Percentiles rank a stretch among this genome's conserved stretches.
These are phyloP conservation scores for Megamerina dolium DNA, from an alignment of 2,888 invertebrate genomes.

Conservation along the genomic window DNA sequence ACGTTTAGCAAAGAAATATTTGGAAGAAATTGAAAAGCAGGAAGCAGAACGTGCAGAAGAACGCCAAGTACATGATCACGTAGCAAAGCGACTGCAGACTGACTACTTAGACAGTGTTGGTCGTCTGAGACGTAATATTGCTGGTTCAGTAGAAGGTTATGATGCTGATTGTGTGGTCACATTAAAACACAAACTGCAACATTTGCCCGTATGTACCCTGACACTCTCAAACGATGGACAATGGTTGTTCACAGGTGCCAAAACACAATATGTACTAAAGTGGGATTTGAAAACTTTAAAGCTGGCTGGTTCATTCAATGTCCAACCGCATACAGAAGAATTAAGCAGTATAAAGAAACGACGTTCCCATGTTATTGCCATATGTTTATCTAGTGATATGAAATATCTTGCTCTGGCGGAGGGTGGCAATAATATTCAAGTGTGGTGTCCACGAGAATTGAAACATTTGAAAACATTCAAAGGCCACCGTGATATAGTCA, in stretches of 20 bases:
- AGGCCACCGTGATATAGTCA: constrained; percentile 69
- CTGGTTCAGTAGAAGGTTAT: constrained; percentile 55
- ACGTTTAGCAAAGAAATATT: constrained; percentile 81
- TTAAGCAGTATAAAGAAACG: constrained; percentile 35
- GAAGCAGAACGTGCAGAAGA: constrained; percentile 64
- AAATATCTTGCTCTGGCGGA: constrained; percentile 77
- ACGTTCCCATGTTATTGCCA: constrained; percentile 53
- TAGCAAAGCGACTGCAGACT: constrained; percentile 68
- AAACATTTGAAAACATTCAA: constrained; percentile 72
- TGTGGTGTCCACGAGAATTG: constrained; percentile 77
- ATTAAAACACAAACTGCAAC: constrained; percentile 72
- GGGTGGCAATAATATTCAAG: constrained; percentile 63
- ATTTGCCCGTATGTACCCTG: constrained; percentile 71
- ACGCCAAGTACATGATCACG: constrained; percentile 55
- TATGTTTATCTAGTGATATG: constrained; percentile 72
- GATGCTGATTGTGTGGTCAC: constrained; percentile 50
- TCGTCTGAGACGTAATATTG: constrained; percentile 67
- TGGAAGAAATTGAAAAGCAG: constrained; percentile 79
- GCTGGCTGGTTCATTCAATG: constrained; percentile 54
- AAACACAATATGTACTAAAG: constrained; percentile 82
- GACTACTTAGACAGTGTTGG: constrained; percentile 85
- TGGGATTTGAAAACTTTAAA: constrained; percentile 66
- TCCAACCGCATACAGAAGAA: constrained; percentile 47
- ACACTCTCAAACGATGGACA: constrained; percentile 69
- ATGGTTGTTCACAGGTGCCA: constrained; percentile 75